Evolutionary conservation across 2,113 vertebrate genomes (phyloP).

Genomic region (Salvator merianae): DNA sequence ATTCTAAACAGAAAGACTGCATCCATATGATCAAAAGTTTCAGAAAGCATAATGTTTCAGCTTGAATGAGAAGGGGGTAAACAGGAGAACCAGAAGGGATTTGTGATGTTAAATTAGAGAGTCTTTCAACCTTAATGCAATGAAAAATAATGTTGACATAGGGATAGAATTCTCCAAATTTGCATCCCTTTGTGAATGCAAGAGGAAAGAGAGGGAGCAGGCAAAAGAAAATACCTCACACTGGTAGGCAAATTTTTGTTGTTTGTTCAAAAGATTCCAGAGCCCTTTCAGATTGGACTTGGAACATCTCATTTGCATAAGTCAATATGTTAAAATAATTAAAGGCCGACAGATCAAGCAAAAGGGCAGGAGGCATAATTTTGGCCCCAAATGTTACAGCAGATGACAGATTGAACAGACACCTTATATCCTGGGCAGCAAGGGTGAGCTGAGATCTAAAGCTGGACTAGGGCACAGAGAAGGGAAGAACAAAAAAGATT

Average conservation of each 20-base stretch:
- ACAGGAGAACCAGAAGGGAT: not conserved
- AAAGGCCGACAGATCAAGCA: constrained; percentile 26
- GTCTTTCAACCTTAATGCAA: not conserved
- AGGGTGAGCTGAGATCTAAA: not conserved
- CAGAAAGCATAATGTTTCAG: not conserved
- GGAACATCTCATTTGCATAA: constrained; percentile 16
- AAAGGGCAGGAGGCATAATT: constrained; percentile 28
- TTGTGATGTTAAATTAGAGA: not conserved
- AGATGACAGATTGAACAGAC: constrained; percentile 19
- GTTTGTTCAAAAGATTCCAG: constrained; percentile 30
- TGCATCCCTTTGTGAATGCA: not conserved
- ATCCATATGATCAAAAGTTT: too few relatives aligned
- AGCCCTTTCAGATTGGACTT: constrained; percentile 15
- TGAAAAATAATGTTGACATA: not conserved
- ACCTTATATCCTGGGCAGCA: constrained; percentile 3
- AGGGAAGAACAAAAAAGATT: not conserved
- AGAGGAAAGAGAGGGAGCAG: not conserved
- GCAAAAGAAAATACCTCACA: not conserved
- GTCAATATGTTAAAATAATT: constrained; percentile 43
- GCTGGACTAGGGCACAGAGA: not conserved
- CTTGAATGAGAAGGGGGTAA: not conserved
- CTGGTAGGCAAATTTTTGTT: constrained; percentile 1
- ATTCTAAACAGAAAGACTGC: too few relatives aligned
- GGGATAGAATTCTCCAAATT: not conserved
- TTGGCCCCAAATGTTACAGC: constrained; percentile 16